Percentiles rank a stretch among this genome's conserved stretches.
Conservation (phyloP, 2,113 vertebrate genomes). For the Pogonocichla stellata region DNA sequence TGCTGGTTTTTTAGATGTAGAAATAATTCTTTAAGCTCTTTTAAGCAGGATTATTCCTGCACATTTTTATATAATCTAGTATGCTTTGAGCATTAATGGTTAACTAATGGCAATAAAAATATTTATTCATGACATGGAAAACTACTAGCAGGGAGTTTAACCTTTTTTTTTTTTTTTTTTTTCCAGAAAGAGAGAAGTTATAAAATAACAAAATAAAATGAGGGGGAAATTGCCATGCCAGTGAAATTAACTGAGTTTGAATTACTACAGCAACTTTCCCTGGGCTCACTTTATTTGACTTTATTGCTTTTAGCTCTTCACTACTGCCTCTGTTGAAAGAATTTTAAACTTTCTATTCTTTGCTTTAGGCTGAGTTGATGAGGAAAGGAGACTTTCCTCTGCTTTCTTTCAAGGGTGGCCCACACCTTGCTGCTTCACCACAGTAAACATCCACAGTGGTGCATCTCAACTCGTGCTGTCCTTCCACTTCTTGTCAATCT, state of each 20-base stretch:
- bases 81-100: not conserved
- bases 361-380: not conserved
- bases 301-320: not conserved
- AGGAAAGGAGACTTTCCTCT: not conserved
- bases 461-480: rapidly evolving
- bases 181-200: not conserved
- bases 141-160: not conserved
- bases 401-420: not conserved
- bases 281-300: not conserved
- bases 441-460: not conserved
- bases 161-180: not conserved
- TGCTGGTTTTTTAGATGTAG: not conserved
- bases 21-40: constrained; percentile 9
- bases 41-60: constrained; percentile 8
- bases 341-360: not conserved
- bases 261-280: not conserved
- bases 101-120: not conserved
- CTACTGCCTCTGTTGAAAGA: not conserved
- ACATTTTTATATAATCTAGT: not conserved
- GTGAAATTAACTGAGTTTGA: not conserved
- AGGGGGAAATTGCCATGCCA: no score
- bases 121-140: not conserved
- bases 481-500: not conserved
- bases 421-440: not conserved
- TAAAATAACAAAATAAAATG: not conserved